These are phyloP conservation scores for Bolinopsis microptera DNA, from an alignment of 37 sponge, comb jelly and placozoan genomes.

Conservation along the genomic window DNA sequence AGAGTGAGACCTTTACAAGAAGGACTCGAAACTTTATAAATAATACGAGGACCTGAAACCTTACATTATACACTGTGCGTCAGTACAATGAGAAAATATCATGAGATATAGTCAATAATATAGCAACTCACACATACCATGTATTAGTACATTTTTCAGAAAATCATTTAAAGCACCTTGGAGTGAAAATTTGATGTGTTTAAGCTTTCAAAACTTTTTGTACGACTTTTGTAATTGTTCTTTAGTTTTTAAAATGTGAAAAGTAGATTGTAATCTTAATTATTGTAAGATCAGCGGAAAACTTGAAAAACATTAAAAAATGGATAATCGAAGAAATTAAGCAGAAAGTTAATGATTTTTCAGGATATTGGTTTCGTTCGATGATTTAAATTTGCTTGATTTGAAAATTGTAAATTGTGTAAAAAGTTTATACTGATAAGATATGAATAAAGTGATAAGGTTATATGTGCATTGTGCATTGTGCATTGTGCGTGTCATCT, in stretches of 20 bases:
- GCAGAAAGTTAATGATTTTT: neutral
- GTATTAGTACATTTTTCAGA: neutral
- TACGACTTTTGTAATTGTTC: slow-evolving; percentile 34
- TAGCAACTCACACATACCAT: too few relatives aligned
- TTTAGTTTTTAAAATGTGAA: slow-evolving; percentile 42
- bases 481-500: too few relatives aligned
- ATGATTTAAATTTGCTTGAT: neutral
- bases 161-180: neutral
- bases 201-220: slow-evolving; percentile 16
- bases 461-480: too few relatives aligned
- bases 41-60: too few relatives aligned
- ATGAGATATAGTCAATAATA: too few relatives aligned
- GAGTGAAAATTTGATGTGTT: neutral
- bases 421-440: neutral
- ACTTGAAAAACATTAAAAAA: neutral
- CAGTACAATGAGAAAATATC: too few relatives aligned
- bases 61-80: too few relatives aligned
- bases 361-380: neutral
- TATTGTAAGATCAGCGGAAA: neutral
- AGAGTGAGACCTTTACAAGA: too few relatives aligned
- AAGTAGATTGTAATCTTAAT: neutral
- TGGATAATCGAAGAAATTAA: neutral
- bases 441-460: neutral
- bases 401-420: neutral
- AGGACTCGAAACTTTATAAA: too few relatives aligned